A percentile compares a stretch with the other conserved stretches of the same genome.
Evolutionary conservation across 2,888 invertebrate species (phyloP).

Genomic region (Tanypteryx hageni): DNA sequence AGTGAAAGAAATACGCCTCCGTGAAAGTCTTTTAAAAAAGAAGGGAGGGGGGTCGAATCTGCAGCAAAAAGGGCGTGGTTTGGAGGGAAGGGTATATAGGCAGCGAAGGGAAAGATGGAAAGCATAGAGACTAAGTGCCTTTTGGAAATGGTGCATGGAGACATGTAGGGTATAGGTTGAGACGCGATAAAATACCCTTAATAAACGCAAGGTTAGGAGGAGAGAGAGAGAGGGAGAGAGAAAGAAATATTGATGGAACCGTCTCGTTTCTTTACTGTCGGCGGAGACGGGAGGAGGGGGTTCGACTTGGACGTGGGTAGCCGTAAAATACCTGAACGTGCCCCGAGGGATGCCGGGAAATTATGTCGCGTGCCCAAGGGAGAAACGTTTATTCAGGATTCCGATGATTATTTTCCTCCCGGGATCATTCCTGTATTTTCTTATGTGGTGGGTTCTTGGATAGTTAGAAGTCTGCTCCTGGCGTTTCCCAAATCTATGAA

Average conservation of each 20-base stretch:
- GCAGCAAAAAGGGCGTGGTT: background rate
- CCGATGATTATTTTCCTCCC: too few relatives aligned
- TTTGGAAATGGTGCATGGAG: background rate
- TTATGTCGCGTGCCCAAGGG: too few relatives aligned
- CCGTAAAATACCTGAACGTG: too few relatives aligned
- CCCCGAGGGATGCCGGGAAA: too few relatives aligned
- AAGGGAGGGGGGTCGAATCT: background rate
- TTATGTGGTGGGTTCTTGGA: too few relatives aligned
- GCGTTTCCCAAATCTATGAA: too few relatives aligned
- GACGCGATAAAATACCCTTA: background rate
- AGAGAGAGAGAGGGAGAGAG: conserved; percentile 1
- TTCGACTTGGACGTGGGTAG: too few relatives aligned
- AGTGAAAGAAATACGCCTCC: background rate
- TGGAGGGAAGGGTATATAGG: background rate
- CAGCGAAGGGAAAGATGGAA: background rate
- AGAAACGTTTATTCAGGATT: too few relatives aligned
- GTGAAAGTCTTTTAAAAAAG: background rate
- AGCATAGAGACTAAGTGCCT: background rate
- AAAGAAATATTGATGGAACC: background rate
- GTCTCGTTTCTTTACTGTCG: background rate
- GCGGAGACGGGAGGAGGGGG: too few relatives aligned
- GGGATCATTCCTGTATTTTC: too few relatives aligned
- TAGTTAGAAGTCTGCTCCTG: too few relatives aligned
- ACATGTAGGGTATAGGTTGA: background rate
- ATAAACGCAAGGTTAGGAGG: background rate